Evolutionary conservation across 2,113 vertebrate genomes (phyloP).

Genomic region (Heterochromis multidens): DNA sequence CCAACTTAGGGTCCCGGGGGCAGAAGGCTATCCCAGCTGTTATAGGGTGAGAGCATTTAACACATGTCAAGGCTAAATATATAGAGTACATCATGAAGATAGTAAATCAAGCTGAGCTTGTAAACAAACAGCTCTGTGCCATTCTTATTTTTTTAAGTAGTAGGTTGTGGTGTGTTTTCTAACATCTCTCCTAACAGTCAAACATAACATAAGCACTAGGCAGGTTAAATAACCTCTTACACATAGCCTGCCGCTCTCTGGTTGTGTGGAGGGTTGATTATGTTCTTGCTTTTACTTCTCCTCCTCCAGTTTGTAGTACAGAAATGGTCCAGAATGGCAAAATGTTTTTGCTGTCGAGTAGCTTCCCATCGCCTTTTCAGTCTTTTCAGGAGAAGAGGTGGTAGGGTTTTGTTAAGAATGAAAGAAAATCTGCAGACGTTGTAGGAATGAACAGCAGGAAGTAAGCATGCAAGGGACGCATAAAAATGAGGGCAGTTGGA

Average conservation of each 20-base stretch:
- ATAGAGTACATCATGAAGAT: neutral
- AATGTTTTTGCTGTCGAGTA: slow-evolving; percentile 45
- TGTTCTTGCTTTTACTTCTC: slow-evolving; percentile 16
- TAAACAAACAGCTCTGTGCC: neutral
- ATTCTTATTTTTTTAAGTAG: neutral
- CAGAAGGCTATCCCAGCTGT: neutral
- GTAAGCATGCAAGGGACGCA: slow-evolving; percentile 8
- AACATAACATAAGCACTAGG: slow-evolving; percentile 2
- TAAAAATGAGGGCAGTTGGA: slow-evolving; percentile 9
- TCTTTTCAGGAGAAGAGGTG: neutral
- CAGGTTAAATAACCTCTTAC: slow-evolving; percentile 24
- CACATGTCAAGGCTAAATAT: neutral
- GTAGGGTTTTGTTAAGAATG: neutral
- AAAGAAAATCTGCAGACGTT: neutral
- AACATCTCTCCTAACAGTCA: no score
- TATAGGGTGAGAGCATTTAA: neutral
- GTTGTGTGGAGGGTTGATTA: slow-evolving; percentile 24
- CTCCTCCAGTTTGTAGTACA: neutral
- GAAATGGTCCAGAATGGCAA: slow-evolving; percentile 8
- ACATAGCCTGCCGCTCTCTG: neutral
- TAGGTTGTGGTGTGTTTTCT: no score
- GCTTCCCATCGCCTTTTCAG: neutral
- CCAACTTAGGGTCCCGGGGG: neutral
- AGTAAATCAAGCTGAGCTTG: neutral
- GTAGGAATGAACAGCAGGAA: neutral